Base-by-base conservation (phyloP, 2,888 invertebrate species). In the Sepiola atlantica region DNA sequence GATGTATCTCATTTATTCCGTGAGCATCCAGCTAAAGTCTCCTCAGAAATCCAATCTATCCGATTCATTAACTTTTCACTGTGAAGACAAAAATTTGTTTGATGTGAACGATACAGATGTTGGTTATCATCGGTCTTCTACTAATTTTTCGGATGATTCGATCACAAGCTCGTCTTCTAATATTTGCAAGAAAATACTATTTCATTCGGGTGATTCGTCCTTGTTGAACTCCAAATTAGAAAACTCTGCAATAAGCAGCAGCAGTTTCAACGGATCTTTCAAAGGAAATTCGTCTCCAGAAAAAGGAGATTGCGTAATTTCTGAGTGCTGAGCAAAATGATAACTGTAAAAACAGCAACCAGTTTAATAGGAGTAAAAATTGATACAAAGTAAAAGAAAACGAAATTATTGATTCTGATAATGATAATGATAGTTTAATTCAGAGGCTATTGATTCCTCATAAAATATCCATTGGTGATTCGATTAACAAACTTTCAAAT, bases 181-280 rank as follows among this genome's bases (percentile, higher is more conserved):
- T 35, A 92, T 92, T 55, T 92, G 35, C 35, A 92, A 92, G 92
- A 92, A 92, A 45, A 45, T 92, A 2, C 55, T n/a, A 28, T 92
- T 92, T 45, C 16, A n/a, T n/a, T 92, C 54, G 14, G n/a, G n/a
- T n/a, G n/a, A n/a, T n/a, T n/a, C n/a, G n/a, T n/a, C n/a, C n/a
- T n/a, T n/a, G n/a, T n/a, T n/a, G n/a, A n/a, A n/a, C n/a, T 54
- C 45, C 10, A n/a, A n/a, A n/a, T 77, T 77, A n/a, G 77, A 77
- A 32, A n/a, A 32, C 4, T 77, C 77, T 3, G 14, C 77, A n/a
- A n/a, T n/a, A 21, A n/a, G n/a, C n/a, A n/a, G n/a, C 3, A 77
- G n/a, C 32, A 2, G 12, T 8, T 21, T 21, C 18, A 32, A 32
- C n/a, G n/a, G 18, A 16, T 77, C 77, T 77, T 77, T 32, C 32